phyloP scores from a whole-genome alignment of 2,113 vertebrate species.

The Naja naja region DNA sequence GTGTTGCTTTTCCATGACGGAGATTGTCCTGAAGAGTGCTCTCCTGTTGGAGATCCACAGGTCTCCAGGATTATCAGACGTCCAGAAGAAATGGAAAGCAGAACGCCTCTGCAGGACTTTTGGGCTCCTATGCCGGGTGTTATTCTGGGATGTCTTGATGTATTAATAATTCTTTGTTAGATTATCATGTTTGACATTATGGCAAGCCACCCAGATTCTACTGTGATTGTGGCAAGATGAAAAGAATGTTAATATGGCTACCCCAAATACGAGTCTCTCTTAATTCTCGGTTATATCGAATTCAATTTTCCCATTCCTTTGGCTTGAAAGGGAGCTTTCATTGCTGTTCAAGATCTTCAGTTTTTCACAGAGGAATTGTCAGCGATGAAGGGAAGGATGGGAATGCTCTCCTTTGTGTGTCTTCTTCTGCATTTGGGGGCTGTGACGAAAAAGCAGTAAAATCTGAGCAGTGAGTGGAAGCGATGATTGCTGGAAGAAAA shows the following conservation, averaged over 20 bases:
- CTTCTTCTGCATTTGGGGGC: background rate
- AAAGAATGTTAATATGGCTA: background rate
- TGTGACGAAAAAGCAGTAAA: constrained; percentile 23
- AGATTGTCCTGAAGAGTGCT: background rate
- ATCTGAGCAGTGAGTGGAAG: constrained; percentile 17
- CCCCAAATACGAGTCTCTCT: background rate
- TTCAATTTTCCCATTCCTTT: background rate
- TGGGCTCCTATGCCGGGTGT: background rate
- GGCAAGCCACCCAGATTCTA: background rate
- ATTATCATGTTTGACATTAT: background rate
- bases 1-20: background rate
- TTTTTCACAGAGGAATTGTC: constrained; percentile 18
- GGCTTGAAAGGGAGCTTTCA: background rate
- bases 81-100: background rate
- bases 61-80: background rate
- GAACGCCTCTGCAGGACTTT: background rate
- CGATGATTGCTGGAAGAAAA: background rate
- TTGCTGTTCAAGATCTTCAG: background rate
- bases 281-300: background rate
- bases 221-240: background rate
- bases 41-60: background rate
- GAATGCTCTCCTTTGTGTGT: constrained; percentile 43
- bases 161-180: background rate
- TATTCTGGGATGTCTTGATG: background rate
- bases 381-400: constrained; percentile 46